phyloP scores from a whole-genome alignment of 1,140 invertebrate genomes.

The Eriocheir sinensis region DNA sequence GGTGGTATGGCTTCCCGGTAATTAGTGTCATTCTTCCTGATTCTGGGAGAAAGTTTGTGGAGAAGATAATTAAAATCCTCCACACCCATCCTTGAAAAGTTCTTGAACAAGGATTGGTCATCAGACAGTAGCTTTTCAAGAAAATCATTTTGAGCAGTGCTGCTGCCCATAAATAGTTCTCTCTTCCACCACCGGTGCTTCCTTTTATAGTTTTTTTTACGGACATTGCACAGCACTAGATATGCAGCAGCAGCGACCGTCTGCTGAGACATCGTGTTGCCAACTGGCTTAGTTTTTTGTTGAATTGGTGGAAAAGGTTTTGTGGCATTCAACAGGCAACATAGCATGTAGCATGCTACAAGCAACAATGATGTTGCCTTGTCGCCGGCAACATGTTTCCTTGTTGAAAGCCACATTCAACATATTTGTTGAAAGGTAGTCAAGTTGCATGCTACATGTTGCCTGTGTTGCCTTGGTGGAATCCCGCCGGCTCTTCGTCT shows the following conservation, averaged over 20 bases:
- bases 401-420: no score
- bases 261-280: slow-evolving; percentile 66
- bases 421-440: not conserved
- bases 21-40: slow-evolving; percentile 62
- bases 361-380: slow-evolving; percentile 43
- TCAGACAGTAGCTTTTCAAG: slow-evolving; percentile 60
- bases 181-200: slow-evolving; percentile 66
- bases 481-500: no score
- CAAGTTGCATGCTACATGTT: slow-evolving; percentile 49
- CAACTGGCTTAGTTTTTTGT: slow-evolving; percentile 45
- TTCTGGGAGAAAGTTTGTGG: slow-evolving; percentile 60
- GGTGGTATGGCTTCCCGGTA: slow-evolving; percentile 68
- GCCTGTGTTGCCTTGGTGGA: slow-evolving; percentile 46
- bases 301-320: slow-evolving; percentile 53
- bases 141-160: slow-evolving; percentile 54
- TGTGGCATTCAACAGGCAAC: slow-evolving; percentile 51
- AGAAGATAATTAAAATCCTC: slow-evolving; percentile 62
- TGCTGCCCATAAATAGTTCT: slow-evolving; percentile 59
- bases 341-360: slow-evolving; percentile 58
- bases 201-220: slow-evolving; percentile 64
- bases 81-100: slow-evolving; percentile 70
- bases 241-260: slow-evolving; percentile 67
- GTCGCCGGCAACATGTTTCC: slow-evolving; percentile 39
- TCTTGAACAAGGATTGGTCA: slow-evolving; percentile 62
- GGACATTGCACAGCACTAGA: slow-evolving; percentile 61